phyloP scores from a whole-genome alignment of 2,888 invertebrate genomes.

The Eupeodes luniger region DNA sequence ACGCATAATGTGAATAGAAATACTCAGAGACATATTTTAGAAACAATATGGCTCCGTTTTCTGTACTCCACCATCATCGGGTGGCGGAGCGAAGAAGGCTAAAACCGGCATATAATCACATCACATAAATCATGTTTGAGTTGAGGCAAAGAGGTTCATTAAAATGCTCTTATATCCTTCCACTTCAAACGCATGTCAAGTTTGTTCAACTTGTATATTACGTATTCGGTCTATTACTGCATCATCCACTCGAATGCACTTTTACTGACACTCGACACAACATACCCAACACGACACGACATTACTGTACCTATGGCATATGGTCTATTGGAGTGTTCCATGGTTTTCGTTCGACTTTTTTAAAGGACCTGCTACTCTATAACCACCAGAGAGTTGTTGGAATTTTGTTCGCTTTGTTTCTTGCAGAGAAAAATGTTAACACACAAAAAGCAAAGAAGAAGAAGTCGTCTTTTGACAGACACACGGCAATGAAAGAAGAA shows the following conservation, averaged over 20 bases:
- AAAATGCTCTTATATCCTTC: conserved; percentile 57
- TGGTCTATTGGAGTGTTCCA: too few relatives aligned
- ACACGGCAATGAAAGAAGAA: conserved; percentile 25
- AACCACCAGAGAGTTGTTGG: not conserved
- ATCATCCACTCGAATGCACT: conserved; percentile 57
- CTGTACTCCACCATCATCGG: too few relatives aligned
- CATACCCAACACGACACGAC: conserved; percentile 59
- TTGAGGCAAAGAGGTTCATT: conserved; percentile 52
- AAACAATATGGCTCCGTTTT: too few relatives aligned
- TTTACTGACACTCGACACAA: conserved; percentile 68
- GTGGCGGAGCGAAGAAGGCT: too few relatives aligned
- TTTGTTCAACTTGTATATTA: conserved; percentile 68
- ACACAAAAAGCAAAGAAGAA: conserved; percentile 21
- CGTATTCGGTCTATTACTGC: conserved; percentile 67
- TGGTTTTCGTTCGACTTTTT: conserved; percentile 4
- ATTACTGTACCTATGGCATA: too few relatives aligned
- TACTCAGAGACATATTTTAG: too few relatives aligned
- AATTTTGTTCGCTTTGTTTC: not conserved
- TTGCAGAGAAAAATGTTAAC: not conserved
- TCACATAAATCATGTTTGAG: conserved; percentile 71
- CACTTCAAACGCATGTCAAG: conserved; percentile 69
- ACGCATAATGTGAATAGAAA: too few relatives aligned
- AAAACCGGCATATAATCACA: conserved; percentile 30
- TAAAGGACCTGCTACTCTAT: conserved; percentile 36
- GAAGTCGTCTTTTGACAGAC: conserved; percentile 31